phyloP scores from a whole-genome alignment of 2,888 invertebrate genomes.

The Coleophora flavipennella region DNA sequence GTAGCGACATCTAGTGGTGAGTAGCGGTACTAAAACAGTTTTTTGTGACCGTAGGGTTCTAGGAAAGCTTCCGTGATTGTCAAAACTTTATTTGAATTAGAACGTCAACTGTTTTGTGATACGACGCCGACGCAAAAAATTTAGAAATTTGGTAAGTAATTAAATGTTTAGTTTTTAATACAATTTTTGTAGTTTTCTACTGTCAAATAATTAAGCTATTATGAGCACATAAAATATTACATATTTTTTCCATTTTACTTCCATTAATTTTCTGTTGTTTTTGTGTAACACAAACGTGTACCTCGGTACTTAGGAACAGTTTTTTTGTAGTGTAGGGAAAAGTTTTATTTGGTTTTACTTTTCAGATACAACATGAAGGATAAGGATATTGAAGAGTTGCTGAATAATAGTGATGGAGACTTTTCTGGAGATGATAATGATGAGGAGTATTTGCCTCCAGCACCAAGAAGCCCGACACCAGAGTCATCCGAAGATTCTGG shows the following conservation, averaged over 20 bases:
- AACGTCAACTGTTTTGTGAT: background rate
- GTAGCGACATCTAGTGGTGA: background rate
- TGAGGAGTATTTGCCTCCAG: conserved; percentile 13
- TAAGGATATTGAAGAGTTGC: conserved; percentile 7
- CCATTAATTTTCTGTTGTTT: background rate
- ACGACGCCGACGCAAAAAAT: background rate
- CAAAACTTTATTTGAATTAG: background rate
- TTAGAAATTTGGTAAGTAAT: background rate
- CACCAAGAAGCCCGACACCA: background rate
- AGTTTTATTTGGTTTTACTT: background rate
- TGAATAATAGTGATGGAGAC: too few species aligned
- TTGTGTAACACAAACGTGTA: background rate
- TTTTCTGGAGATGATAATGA: conserved; percentile 14
- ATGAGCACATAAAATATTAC: background rate
- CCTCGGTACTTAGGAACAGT: background rate
- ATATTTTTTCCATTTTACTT: background rate
- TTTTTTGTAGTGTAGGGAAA: background rate
- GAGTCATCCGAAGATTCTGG: conserved; percentile 10
- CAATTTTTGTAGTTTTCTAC: background rate
- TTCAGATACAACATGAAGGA: conserved; percentile 5
- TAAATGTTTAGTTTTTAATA: background rate
- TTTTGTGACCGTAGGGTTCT: too few species aligned
- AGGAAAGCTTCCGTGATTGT: background rate
- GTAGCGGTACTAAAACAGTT: background rate
- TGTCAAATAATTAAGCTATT: background rate